Evolutionary conservation across 2,888 invertebrate species (phyloP), one percentile per base, ranked within the genome.

Genomic region (Brachynemurus nebulosus): DNA sequence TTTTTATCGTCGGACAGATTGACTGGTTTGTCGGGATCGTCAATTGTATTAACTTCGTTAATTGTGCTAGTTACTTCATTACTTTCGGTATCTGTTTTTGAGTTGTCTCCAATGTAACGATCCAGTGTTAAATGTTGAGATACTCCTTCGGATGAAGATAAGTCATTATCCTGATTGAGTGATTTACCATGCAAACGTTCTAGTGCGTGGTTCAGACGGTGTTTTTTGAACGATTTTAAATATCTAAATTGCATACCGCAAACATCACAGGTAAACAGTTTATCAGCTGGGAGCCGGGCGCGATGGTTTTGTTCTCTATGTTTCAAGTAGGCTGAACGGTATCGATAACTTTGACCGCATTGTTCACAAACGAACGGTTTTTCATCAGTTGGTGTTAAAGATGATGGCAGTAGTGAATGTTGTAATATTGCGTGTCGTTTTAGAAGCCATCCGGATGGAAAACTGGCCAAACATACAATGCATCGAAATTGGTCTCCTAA

Each of bases 241-340:
- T 89, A 89, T 51, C 88, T 74, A 59, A 89, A 90, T 61, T 89
- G 89, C 89, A 89, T 89, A 47, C 89, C 89, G 62, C 89, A 90
- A 2, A 89, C 86, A 59, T 89, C 89, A 59, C 89, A 90, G 16
- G 88, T 88, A 66, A 89, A 90, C 14, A 89, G 73, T 62, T 89
- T 89, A 62, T 89, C 89, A 19, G 89, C 89, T 2, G 89, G 89
- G 36, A 89, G 69, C 14, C 88, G 71, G 2, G 89, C 88, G 16
- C 88, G 77, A 59, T 90, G 89, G 60, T 90, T 89, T 60, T 89
- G 89, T 60, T 89, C 89, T 42, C 88, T 77, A 60, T 90, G 89
- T 59, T 81, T 80, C 39, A 81, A 78, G 61, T 81, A 82, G 25
- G 89, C 88, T 33, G 88, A 89, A 47, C 88, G 74, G 63, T 89